Evolutionary conservation across 2,797 vertebrate genomes (phyloP).

Genomic region (Morelia viridis): DNA sequence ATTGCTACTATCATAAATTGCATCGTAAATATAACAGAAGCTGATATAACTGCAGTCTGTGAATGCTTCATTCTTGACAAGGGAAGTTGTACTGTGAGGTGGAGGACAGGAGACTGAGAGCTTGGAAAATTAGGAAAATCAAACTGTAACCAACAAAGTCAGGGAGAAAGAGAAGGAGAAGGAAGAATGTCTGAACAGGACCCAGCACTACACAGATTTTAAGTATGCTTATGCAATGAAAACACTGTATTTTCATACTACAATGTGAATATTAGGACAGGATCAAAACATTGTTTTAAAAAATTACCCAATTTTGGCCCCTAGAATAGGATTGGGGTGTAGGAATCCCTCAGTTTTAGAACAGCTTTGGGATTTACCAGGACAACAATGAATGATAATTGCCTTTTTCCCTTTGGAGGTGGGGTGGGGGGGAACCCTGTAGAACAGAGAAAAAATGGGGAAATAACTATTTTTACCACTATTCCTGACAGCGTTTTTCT

Average conservation of each 20-base stretch:
- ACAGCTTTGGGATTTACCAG: neutral
- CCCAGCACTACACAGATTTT: neutral
- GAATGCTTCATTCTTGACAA: neutral
- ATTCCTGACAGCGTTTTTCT: neutral
- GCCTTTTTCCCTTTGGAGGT: too few species aligned
- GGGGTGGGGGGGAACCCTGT: neutral
- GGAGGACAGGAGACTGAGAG: neutral
- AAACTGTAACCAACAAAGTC: neutral
- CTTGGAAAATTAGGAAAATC: neutral
- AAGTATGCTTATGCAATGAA: neutral
- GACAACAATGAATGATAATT: neutral
- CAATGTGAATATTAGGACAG: neutral
- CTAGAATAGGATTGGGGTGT: neutral
- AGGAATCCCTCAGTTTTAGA: neutral
- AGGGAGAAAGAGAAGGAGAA: neutral
- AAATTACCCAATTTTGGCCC: neutral
- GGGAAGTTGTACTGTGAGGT: neutral
- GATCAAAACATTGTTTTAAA: neutral
- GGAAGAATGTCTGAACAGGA: neutral
- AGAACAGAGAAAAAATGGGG: neutral
- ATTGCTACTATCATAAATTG: neutral
- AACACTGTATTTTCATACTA: neutral
- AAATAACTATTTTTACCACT: neutral
- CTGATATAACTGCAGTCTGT: neutral
- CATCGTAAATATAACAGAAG: constrained; percentile 10